These are phyloP conservation scores for Lasioglossum oenotherae DNA, from an alignment of 2,888 invertebrate species.

Conservation along the genomic window DNA sequence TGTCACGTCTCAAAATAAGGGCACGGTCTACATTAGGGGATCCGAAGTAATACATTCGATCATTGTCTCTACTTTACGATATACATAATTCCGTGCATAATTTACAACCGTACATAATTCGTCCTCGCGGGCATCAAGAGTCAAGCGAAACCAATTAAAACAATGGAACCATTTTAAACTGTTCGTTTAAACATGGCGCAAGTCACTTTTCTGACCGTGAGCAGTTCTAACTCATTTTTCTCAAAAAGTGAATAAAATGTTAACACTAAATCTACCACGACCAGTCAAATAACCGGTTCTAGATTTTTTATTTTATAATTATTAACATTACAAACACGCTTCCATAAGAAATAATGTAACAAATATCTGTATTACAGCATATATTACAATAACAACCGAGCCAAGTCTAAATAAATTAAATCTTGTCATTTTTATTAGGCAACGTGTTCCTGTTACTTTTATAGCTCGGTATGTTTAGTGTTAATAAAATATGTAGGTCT, in stretches of 20 bases:
- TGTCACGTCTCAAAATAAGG: constrained; percentile 51
- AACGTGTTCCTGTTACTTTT: no score
- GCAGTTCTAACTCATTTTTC: not conserved
- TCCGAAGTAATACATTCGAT: constrained; percentile 20
- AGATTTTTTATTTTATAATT: no score
- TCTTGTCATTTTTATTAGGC: no score
- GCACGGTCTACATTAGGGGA: constrained; percentile 33
- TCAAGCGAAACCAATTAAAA: not conserved
- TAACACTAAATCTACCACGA: no score
- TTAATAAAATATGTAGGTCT: not conserved
- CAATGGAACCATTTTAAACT: not conserved
- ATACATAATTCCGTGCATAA: not conserved
- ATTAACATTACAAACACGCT: no score
- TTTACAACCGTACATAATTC: no score
- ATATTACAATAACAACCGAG: no score
- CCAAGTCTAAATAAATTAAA: no score
- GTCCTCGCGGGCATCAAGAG: not conserved
- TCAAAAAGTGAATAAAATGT: not conserved
- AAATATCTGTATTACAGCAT: no score
- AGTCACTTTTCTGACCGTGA: not conserved
- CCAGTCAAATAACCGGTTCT: no score
- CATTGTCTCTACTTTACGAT: constrained; percentile 14
- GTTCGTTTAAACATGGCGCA: not conserved
- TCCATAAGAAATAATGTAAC: no score
- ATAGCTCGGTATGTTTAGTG: no score